Base-by-base conservation (phyloP, 2,113 vertebrate species). In the Clarias macrocephalus region DNA sequence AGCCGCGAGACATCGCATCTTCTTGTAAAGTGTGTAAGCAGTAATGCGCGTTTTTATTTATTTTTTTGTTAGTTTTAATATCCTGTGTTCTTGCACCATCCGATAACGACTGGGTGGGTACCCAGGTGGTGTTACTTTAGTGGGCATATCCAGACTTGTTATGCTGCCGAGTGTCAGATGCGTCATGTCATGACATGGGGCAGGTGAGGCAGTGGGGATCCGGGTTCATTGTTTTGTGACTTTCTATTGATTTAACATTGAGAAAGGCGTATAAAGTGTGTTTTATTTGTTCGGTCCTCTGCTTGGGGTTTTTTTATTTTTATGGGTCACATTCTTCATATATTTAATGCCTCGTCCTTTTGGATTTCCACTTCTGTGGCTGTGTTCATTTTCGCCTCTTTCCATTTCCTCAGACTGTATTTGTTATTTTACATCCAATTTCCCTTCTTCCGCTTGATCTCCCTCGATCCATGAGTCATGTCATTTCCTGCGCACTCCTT, bases 371-470 rank as follows among this genome's bases (percentile, higher is more conserved):
- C 70, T 28, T 79, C 59, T 82, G 70, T 30, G 70, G 33, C 59
- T 65, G 56, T 83, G 25, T 85, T 83, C 68, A 37, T 84, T 86
- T 33, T 86, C 80, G 57, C 83, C 68, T 86, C 76, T 86, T 60
- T 86, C 57, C 84, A 85, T 89, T 81, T 83, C 81, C 80, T 66
- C n/a, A 63, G 54, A 76, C 62, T 84, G n/a, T 83, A 59, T 87
- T 81, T 87, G 72, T 65, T 87, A 70, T 87, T 86, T 88, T 79
- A 28, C 86, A 70, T 86, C 87, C 80, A 73, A 84, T 90, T 88
- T 83, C 81, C 80, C 10, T 80, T 57, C 83, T 80, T 77, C 81
- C 57, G 42, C 86, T 76, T 56, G 3, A 70, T 77, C 75, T 81
- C 85, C 75, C 86, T 79, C 76, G 28, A 62, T 87, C 77, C 82